Evolutionary conservation across 2,888 invertebrate genomes (phyloP), one percentile per base, ranked within the genome.

Genomic region (Drymonia ruficornis): DNA sequence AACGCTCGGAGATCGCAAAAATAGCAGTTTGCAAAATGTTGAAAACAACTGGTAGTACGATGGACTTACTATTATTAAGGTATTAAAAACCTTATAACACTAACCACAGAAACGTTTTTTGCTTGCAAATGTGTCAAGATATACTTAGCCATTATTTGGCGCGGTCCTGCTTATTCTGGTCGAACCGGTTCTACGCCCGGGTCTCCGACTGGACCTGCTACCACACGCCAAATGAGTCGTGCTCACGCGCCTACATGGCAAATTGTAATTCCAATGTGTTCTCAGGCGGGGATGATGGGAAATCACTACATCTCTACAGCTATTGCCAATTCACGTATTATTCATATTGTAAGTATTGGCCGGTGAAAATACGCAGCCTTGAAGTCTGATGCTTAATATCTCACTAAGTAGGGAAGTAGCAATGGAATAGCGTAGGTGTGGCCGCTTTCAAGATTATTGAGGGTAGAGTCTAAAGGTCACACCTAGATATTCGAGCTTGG

Each of bases 141-240:
- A 59, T 67, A 72, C 80, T 80, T 76, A 70, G 79, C 77, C 79
- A 86, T 86, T 83, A 86, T 86, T 86, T 83, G 80, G 81, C 79
- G 81, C 80, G 81, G 81, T 80, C 79, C 83, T 77, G 81, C 72
- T 83, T 82, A 83, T 89, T 89, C 90, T 90, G 80, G 91, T 91
- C 84, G 79, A 80, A 91, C 91, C 91, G 91, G 91, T 91, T 91
- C 74, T 72, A 65, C 70, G 84, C 70, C 80, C 78, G 84, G 85
- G 84, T 77, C 85, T 83, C 82, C 82, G 82, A 87, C 83, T 87
- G 89, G 89, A 89, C 88, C 87, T 87, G 89, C 89, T 83, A 82
- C 86, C 81, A 80, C 80, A 81, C 80, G 85, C 89, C 85, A 88
- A 89, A 88, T 86, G 89, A 86, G 83, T 70, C 70, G 72, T 71